Conservation (phyloP, 2,113 vertebrate species). For the Malurus melanocephalus region DNA sequence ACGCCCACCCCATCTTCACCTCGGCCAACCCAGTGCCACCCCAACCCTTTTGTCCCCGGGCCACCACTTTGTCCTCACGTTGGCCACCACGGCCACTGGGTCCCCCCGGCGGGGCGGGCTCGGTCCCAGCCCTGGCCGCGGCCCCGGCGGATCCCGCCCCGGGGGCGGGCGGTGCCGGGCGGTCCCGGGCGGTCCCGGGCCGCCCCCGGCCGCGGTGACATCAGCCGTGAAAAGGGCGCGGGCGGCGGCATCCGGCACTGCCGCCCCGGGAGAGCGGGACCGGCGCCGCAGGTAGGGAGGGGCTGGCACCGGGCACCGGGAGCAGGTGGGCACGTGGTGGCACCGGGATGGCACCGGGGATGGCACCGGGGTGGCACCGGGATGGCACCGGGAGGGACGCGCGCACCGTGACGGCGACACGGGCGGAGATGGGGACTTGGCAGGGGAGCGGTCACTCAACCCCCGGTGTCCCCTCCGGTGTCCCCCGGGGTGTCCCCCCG, state of each 20-base stretch:
- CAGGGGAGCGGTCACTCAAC: too few species aligned
- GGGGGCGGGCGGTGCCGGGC: background rate
- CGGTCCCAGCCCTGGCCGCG: background rate
- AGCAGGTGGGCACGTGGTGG: background rate
- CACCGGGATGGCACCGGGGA: background rate
- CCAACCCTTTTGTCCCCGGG: background rate
- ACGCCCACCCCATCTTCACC: background rate
- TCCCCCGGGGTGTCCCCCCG: too few species aligned
- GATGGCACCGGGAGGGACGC: too few species aligned
- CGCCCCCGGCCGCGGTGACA: conserved; percentile 19
- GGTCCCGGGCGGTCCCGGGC: background rate
- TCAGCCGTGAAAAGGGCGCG: conserved; percentile 41
- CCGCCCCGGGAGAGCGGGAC: background rate
- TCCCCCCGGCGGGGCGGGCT: background rate
- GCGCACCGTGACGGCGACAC: too few species aligned
- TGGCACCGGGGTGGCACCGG: background rate
- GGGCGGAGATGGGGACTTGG: too few species aligned
- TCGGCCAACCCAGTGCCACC: too few species aligned
- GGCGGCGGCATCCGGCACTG: conserved; percentile 7
- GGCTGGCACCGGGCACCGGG: background rate
- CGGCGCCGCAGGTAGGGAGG: conserved; percentile 7
- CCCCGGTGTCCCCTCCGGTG: too few species aligned
- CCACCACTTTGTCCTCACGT: too few species aligned
- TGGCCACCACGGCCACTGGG: too few species aligned
- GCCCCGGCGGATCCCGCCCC: background rate